Base-by-base conservation (phyloP, 2,888 invertebrate genomes). In the Drosophila peninsularis region DNA sequence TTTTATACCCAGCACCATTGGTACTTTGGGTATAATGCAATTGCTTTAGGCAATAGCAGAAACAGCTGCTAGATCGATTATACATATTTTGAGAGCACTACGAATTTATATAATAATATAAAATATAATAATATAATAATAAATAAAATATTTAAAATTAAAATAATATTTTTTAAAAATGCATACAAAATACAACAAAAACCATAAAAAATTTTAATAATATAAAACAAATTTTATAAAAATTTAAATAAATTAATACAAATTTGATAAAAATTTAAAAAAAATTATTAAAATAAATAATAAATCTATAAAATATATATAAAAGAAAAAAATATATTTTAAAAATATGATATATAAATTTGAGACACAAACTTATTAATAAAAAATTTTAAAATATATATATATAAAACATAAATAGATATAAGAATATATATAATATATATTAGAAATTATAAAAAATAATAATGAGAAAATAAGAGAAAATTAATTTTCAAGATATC, bases 1-100 rank as follows among this genome's bases (percentile, higher is more conserved):
- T 61, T 36, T 56, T n/a, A 54, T 54, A 41, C 54, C 54, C 54
- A 17, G 41, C 14, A 21, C 41, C 5, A 30, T 21, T 19, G 30
- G 2, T 19, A 30, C 14, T 19, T 17, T 0, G 53, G 53, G 53
- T 54, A 41, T 41, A n/a, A 27, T 17, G 11, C 30, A 21, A 17
- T 17, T 5, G 37, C 13, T 24, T 37, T 27, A 14, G 17, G 34
- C 21, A 21, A 50, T 13, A 13, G 14, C 32, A 45, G 17, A 27
- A 45, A 47, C 47, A 30, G 10, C 10, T 45, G 47, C 1, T 7
- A 47, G 3, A 32, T 13, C 5, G 11, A 47, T 19, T 49, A 32
- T 19, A 49, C 13, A 49, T 45, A 19, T 45, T 21, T 14, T 6
- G 0, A 27, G 27, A 41, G 5, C 41, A 13, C 11, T 13, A 13